Evolutionary conservation across 2,113 vertebrate genomes (phyloP).

Genomic region (Vanacampus margaritifer): DNA sequence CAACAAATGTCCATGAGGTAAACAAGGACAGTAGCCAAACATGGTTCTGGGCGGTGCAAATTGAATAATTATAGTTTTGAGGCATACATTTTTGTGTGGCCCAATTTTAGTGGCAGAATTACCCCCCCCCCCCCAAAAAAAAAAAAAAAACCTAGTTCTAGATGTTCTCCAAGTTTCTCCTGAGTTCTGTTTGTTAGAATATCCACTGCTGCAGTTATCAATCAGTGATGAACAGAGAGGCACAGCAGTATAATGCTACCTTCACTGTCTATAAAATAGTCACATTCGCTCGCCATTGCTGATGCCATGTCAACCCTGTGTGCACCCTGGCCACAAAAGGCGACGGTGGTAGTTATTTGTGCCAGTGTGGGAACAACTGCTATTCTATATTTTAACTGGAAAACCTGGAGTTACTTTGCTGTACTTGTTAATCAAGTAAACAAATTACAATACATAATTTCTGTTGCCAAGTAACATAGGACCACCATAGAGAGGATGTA

Average conservation of each 20-base stretch:
- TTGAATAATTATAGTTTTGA: too few species aligned
- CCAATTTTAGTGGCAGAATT: too few species aligned
- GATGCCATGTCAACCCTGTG: conserved; percentile 35
- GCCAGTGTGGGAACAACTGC: conserved; percentile 41
- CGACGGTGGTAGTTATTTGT: conserved; percentile 30
- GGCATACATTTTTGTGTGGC: too few species aligned
- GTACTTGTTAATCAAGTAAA: conserved; percentile 20
- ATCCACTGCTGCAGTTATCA: conserved; percentile 6
- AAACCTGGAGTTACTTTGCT: conserved; percentile 1
- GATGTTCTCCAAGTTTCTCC: too few species aligned
- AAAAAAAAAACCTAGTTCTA: too few species aligned
- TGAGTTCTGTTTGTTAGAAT: background rate
- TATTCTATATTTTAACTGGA: conserved; percentile 28
- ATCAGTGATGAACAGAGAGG: conserved; percentile 24
- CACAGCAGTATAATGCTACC: conserved; percentile 9
- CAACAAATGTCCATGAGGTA: too few species aligned
- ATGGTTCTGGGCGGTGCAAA: too few species aligned
- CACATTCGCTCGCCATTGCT: conserved; percentile 11
- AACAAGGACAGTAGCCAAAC: too few species aligned
- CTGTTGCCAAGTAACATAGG: conserved; percentile 16
- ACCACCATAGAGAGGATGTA: conserved; percentile 17
- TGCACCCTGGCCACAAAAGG: conserved; percentile 14
- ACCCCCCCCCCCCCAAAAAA: too few species aligned
- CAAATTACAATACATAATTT: background rate
- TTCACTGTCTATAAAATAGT: conserved; percentile 28